phyloP scores from a whole-genome alignment of 1,140 invertebrate genomes.

The Druon quercuslanigerum region DNA sequence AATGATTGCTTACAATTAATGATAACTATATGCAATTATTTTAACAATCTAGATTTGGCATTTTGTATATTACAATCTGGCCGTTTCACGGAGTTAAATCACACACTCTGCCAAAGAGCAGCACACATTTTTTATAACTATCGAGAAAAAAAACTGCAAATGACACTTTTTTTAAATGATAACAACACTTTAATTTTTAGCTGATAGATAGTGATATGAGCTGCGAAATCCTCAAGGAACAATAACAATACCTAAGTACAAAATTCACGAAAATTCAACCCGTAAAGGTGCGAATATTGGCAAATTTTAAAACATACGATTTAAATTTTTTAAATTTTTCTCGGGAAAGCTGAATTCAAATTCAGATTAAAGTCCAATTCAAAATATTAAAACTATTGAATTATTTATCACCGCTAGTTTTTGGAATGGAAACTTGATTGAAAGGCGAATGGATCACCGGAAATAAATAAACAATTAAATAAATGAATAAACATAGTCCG shows the following conservation, averaged over 20 bases:
- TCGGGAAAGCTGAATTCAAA: too few relatives aligned
- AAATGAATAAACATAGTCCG: not conserved
- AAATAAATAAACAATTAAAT: not conserved
- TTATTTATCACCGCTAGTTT: too few relatives aligned
- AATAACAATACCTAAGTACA: not conserved
- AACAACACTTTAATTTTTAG: not conserved
- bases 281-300: too few relatives aligned
- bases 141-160: not conserved
- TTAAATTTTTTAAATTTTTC: too few relatives aligned
- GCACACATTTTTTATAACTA: not conserved
- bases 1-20: constrained; percentile 17
- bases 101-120: constrained; percentile 5
- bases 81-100: not conserved
- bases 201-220: not conserved
- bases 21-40: constrained; percentile 14
- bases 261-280: too few relatives aligned
- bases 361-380: too few relatives aligned
- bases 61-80: constrained; percentile 10
- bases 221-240: not conserved
- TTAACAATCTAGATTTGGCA: constrained; percentile 28
- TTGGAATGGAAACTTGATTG: too few relatives aligned
- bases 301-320: too few relatives aligned
- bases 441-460: too few relatives aligned
- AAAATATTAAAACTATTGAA: too few relatives aligned
- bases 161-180: not conserved